These are phyloP conservation scores for Bombus terrestris DNA, from an alignment of 1,140 invertebrate genomes.

Conservation along the genomic window DNA sequence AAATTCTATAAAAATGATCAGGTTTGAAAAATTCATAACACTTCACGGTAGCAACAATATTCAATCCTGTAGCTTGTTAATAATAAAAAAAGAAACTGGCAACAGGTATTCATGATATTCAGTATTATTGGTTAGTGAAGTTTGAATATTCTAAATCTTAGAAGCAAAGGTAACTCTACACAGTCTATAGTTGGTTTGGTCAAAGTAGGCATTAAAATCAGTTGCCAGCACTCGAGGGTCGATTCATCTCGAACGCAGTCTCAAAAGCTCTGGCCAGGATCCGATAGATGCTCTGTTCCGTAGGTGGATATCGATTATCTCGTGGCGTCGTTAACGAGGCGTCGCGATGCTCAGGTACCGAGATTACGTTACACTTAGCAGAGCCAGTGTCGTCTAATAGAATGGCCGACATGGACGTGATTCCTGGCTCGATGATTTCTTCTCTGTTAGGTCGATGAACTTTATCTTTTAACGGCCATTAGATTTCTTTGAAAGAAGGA, in stretches of 20 bases:
- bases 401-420: constrained; percentile 17
- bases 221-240: background rate
- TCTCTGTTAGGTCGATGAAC: background rate
- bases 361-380: constrained; percentile 63
- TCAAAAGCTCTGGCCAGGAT: constrained; percentile 13
- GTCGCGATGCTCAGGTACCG: constrained; percentile 49
- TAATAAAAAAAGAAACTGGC: too few species aligned
- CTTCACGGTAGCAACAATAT: too few species aligned
- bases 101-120: too few species aligned
- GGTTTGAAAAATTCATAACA: too few species aligned
- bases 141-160: background rate
- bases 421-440: background rate
- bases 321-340: constrained; percentile 54
- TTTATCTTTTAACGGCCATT: too few species aligned
- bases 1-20: too few species aligned
- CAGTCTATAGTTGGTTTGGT: background rate
- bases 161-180: background rate
- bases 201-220: constrained; percentile 1
- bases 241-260: constrained; percentile 12
- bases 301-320: constrained; percentile 54
- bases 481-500: too few species aligned
- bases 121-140: background rate
- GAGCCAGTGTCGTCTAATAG: constrained; percentile 29
- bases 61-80: too few species aligned
- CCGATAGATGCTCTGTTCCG: background rate